Evolutionary conservation across 2,888 invertebrate species (phyloP).

Genomic region (Volucella bombylans): DNA sequence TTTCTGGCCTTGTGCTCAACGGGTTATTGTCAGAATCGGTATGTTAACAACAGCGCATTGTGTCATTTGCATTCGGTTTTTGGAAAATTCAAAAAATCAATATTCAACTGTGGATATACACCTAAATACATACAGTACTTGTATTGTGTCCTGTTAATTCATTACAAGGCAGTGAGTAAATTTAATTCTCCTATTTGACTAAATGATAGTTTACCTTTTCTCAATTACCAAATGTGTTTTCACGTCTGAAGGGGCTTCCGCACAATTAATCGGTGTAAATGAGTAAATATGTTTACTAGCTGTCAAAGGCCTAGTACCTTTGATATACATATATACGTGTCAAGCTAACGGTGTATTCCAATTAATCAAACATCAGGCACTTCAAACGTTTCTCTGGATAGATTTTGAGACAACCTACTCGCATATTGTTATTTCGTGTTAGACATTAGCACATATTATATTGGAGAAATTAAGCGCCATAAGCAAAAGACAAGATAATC

Average conservation of each 20-base stretch:
- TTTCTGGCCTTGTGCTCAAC: no score
- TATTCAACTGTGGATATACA: no score
- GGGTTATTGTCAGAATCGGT: no score
- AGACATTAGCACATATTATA: constrained; percentile 25
- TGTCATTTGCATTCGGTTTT: no score
- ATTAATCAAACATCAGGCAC: constrained; percentile 59
- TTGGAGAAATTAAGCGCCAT: background rate
- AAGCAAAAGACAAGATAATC: constrained; percentile 11
- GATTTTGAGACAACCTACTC: constrained; percentile 62
- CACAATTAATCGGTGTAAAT: background rate
- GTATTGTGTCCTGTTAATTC: no score
- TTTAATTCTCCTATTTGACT: no score
- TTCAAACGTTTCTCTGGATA: constrained; percentile 56
- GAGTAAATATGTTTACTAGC: constrained; percentile 12
- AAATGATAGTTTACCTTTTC: background rate
- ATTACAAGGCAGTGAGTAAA: no score
- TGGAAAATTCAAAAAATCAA: no score
- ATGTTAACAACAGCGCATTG: no score
- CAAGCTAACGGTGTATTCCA: constrained; percentile 45
- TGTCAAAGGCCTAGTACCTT: constrained; percentile 47
- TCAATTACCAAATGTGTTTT: constrained; percentile 24
- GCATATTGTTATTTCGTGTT: constrained; percentile 39
- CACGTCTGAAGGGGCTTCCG: background rate
- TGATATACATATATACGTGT: constrained; percentile 35
- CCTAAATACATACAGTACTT: no score